phyloP scores from a whole-genome alignment of 2,888 invertebrate species.

The Taenaris catops region DNA sequence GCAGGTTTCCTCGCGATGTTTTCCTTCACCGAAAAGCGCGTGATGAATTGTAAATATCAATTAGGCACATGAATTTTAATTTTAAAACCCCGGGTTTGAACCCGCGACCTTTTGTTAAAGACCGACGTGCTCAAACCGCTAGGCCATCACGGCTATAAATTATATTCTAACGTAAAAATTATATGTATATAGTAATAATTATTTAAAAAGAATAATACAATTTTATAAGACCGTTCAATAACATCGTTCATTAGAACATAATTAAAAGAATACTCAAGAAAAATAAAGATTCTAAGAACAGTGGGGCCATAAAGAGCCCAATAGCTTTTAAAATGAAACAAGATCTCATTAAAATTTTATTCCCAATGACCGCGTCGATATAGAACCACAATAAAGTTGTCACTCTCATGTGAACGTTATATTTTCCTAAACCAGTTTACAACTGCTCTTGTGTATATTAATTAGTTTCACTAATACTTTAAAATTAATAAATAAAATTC shows the following conservation, averaged over 20 bases:
- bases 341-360: conserved; percentile 32
- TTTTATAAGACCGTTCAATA: neutral
- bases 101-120: too few relatives aligned
- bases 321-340: conserved; percentile 28
- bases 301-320: conserved; percentile 16
- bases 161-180: too few relatives aligned
- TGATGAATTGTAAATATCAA: too few relatives aligned
- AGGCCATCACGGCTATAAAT: too few relatives aligned
- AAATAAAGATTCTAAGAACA: conserved; percentile 18
- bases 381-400: conserved; percentile 28
- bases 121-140: too few relatives aligned
- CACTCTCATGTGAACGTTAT: conserved; percentile 9
- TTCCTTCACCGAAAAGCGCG: too few relatives aligned
- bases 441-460: conserved; percentile 1
- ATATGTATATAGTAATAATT: conserved; percentile 4
- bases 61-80: too few relatives aligned
- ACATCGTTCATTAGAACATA: conserved; percentile 8
- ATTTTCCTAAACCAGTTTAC: conserved; percentile 1
- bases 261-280: conserved; percentile 12
- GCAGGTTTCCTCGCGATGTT: too few relatives aligned
- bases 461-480: too few relatives aligned
- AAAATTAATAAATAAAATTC: too few relatives aligned
- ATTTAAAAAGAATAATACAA: too few relatives aligned
- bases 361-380: conserved; percentile 23
- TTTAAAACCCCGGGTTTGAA: too few relatives aligned